Evolutionary conservation across 2,797 vertebrate species (phyloP).

Genomic region (Synanceia verrucosa): DNA sequence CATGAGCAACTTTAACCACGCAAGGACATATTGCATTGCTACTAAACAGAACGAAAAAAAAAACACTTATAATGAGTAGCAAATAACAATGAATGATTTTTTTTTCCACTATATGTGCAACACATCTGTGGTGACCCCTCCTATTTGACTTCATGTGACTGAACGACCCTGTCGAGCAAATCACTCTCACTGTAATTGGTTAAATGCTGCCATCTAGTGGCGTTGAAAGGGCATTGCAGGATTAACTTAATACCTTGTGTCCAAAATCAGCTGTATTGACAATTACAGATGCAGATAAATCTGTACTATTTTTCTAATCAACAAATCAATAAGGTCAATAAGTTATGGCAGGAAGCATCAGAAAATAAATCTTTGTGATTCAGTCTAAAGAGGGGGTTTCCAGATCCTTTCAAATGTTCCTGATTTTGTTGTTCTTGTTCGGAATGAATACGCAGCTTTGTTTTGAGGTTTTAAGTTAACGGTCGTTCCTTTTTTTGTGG

Average conservation of each 20-base stretch:
- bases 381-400: neutral
- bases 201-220: constrained; percentile 69
- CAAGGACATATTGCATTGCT: neutral
- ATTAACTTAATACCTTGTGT: too few species aligned
- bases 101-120: neutral
- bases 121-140: constrained; percentile 28
- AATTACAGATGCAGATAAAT: constrained; percentile 29
- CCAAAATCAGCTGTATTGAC: neutral
- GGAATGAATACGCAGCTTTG: neutral
- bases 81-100: too few species aligned
- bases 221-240: neutral
- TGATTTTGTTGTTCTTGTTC: neutral
- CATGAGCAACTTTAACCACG: neutral
- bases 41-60: neutral
- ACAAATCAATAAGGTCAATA: too few species aligned
- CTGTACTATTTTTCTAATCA: too few species aligned
- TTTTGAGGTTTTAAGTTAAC: neutral
- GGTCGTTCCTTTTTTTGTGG: neutral
- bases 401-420: neutral
- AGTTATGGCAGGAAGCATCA: too few species aligned
- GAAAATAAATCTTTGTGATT: too few species aligned
- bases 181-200: neutral
- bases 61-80: neutral
- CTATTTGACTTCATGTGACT: constrained; percentile 9
- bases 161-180: neutral